phyloP scores from a whole-genome alignment of 1,140 invertebrate genomes.

The Drosophila suzukii region DNA sequence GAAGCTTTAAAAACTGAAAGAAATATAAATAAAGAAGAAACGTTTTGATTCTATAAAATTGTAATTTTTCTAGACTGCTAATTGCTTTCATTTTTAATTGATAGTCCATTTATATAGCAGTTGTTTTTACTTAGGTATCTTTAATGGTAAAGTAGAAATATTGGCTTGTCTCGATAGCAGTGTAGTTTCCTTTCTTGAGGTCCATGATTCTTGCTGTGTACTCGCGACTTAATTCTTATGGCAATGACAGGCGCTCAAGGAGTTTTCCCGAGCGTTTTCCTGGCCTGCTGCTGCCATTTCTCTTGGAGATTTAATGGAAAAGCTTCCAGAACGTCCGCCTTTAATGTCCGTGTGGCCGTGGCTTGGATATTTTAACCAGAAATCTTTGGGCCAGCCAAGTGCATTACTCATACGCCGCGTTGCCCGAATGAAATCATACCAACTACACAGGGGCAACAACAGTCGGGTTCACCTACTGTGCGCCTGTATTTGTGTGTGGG shows the following conservation, averaged over 20 bases:
- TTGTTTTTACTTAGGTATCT: too few species aligned
- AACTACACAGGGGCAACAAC: slow-evolving; percentile 55
- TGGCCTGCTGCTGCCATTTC: slow-evolving; percentile 4
- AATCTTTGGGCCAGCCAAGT: slow-evolving; percentile 31
- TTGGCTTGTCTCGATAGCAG: too few species aligned
- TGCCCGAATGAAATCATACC: slow-evolving; percentile 71
- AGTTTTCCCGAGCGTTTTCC: slow-evolving; percentile 29
- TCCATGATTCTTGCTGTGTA: not conserved
- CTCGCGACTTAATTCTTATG: slow-evolving; percentile 21
- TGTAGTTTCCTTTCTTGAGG: too few species aligned
- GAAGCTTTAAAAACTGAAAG: too few species aligned
- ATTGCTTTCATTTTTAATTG: too few species aligned
- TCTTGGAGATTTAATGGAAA: not conserved
- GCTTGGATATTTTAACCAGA: not conserved
- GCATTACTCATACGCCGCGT: slow-evolving; percentile 74
- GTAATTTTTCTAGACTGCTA: too few species aligned
- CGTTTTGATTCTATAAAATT: too few species aligned
- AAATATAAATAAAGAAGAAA: too few species aligned
- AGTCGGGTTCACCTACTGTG: slow-evolving; percentile 46
- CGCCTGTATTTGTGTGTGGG: slow-evolving; percentile 7
- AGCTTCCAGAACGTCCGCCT: slow-evolving; percentile 2
- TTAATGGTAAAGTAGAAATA: too few species aligned
- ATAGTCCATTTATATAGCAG: too few species aligned
- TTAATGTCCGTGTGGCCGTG: slow-evolving; percentile 2
- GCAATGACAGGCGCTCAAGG: slow-evolving; percentile 32